A percentile compares a stretch with the other conserved stretches of the same genome.
Conservation (phyloP, 2,888 invertebrate genomes). For the Notodonta dromedarius region DNA sequence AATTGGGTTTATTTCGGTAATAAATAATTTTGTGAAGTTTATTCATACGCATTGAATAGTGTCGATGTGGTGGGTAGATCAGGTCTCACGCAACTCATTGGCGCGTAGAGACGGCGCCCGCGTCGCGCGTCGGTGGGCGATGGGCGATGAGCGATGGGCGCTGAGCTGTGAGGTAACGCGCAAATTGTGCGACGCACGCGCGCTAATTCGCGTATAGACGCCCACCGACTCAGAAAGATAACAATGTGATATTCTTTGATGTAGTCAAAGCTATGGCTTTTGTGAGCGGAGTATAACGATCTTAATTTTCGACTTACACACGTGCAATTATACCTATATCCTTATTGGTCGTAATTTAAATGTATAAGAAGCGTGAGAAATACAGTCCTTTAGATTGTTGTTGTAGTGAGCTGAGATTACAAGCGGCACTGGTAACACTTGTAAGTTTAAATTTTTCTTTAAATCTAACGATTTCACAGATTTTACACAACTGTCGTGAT, state of each 20-base stretch:
- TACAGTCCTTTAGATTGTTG: no score
- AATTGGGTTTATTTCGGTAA: not conserved
- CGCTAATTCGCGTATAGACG: conserved; percentile 34
- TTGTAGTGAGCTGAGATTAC: no score
- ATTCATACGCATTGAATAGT: conserved; percentile 20
- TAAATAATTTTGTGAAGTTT: conserved; percentile 4
- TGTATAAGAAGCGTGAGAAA: not conserved
- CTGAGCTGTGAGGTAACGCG: conserved; percentile 29
- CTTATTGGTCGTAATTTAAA: no score
- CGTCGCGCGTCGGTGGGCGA: no score
- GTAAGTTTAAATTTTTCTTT: no score
- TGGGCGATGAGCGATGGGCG: conserved; percentile 17
- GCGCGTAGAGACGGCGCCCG: conserved; percentile 21
- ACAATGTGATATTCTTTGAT: conserved; percentile 27
- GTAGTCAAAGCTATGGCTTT: not conserved
- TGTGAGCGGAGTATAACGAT: no score
- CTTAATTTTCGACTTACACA: no score
- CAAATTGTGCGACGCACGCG: conserved; percentile 41
- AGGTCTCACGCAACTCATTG: conserved; percentile 45
- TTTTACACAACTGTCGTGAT: no score
- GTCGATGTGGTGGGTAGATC: conserved; percentile 20
- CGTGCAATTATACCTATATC: no score
- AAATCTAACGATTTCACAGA: no score
- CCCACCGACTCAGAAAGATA: conserved; percentile 35
- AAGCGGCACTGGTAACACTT: no score